These are phyloP conservation scores for Myripristis murdjan DNA, from an alignment of 2,797 vertebrate genomes.

Conservation along the genomic window DNA sequence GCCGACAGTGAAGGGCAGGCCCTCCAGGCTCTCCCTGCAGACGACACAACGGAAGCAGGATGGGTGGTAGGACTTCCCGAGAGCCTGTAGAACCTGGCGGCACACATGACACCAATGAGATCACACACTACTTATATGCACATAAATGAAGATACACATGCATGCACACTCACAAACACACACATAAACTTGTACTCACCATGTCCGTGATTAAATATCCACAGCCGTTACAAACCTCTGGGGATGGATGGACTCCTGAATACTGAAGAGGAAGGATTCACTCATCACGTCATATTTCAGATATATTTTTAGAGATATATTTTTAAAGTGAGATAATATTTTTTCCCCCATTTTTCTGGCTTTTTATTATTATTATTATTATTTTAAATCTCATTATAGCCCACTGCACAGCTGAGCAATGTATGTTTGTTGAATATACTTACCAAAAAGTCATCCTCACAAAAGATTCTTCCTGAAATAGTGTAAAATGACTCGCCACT, in stretches of 20 bases:
- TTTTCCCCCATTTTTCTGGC: too few species aligned
- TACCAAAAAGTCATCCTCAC: conserved; percentile 79
- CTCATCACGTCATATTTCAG: background rate
- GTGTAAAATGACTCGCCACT: conserved; percentile 72
- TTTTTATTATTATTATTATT: too few species aligned
- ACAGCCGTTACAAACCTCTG: conserved; percentile 92
- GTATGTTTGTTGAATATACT: conserved; percentile 1
- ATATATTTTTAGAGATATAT: too few species aligned
- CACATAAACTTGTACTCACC: conserved; percentile 80
- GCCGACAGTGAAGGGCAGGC: conserved; percentile 90
- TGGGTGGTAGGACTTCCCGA: conserved; percentile 90
- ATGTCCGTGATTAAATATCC: conserved; percentile 91
- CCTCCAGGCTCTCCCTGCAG: conserved; percentile 90
- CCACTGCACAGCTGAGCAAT: background rate
- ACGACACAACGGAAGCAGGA: conserved; percentile 91
- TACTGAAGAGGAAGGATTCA: conserved; percentile 80
- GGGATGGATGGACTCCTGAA: conserved; percentile 91
- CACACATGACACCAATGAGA: background rate
- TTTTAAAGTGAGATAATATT: background rate
- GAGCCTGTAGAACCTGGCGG: conserved; percentile 91
- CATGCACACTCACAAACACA: conserved; percentile 8
- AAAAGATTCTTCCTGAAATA: conserved; percentile 73
- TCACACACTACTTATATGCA: background rate
- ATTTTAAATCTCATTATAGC: background rate
- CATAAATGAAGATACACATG: conserved; percentile 5